Base-by-base conservation (phyloP, 1,140 invertebrate species). In the Trialeurodes vaporariorum region DNA sequence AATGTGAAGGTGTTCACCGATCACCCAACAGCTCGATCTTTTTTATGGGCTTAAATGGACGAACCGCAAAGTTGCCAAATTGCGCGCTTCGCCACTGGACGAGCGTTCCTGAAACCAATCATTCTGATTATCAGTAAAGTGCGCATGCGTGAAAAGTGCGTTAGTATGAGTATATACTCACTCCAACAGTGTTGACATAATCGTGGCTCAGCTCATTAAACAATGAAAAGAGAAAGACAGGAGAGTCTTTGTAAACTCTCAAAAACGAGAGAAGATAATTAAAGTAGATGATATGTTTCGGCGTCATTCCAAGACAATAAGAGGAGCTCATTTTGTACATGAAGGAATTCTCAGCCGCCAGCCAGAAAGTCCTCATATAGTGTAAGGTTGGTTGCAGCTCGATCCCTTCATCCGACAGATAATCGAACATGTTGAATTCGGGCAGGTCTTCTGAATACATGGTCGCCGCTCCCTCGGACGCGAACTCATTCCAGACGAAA, bases 131-230 rank as follows among this genome's bases (percentile, higher is more conserved):
- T n/a, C n/a, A n/a, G n/a, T n/a, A n/a, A n/a, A n/a, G n/a, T n/a
- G n/a, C n/a, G n/a, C n/a, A n/a, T n/a, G n/a, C n/a, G n/a, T n/a
- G n/a, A n/a, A n/a, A n/a, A n/a, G n/a, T n/a, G n/a, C n/a, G n/a
- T n/a, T n/a, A n/a, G n/a, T n/a, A n/a, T n/a, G n/a, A n/a, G 64
- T 23, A 34, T 1, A 5, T 23, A 71, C 72, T 72, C 27, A 73
- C 72, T 66, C 75, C 73, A 2, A 82, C 73, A 66, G 78, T 70
- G 73, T 82, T 79, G 67, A 78, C 74, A 76, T 83, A 74, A 73
- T 83, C 78, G 72, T 85, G 79, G 72, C 81, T 83, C 5, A 84
- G 73, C 70, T 83, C 81, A 9, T 75, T 75, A 66, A 83, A 79
- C 74, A 79, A 81, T 69, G 78, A 79, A 65, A 86, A 73, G 11